phyloP scores from a whole-genome alignment of 2,888 invertebrate genomes.

The Sarcophaga variegata region DNA sequence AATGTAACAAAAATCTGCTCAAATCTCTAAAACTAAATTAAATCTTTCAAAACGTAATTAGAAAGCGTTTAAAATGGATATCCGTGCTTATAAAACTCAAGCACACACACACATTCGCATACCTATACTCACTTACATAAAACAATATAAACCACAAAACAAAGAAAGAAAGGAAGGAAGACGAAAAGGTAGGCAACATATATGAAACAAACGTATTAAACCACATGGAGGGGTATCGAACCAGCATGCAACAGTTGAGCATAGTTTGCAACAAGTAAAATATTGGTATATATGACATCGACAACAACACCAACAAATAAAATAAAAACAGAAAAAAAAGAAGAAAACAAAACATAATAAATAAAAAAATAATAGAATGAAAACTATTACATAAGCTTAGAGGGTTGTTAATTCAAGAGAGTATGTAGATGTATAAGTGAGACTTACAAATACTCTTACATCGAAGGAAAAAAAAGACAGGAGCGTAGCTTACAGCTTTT shows the following conservation, averaged over 20 bases:
- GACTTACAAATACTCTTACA: not conserved
- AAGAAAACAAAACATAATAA: not conserved
- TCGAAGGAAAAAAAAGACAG: not conserved
- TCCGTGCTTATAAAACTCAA: conserved; percentile 17
- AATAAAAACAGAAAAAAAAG: not conserved
- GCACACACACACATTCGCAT: no score
- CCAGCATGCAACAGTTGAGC: conserved; percentile 71
- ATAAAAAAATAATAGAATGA: not conserved
- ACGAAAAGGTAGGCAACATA: not conserved
- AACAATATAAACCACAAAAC: not conserved
- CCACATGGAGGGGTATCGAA: conserved; percentile 57
- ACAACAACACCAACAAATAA: not conserved
- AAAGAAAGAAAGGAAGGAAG: conserved; percentile 5
- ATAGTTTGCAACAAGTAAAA: conserved; percentile 68
- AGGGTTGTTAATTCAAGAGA: not conserved
- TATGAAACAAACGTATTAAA: not conserved
- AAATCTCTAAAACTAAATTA: conserved; percentile 54
- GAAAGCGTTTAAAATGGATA: conserved; percentile 50
- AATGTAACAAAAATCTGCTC: not conserved
- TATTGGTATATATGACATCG: not conserved
- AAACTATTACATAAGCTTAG: not conserved
- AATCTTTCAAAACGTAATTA: conserved; percentile 51
- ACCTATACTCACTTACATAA: not conserved
- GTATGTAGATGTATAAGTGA: not conserved
- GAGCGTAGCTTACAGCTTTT: not conserved